Conservation (phyloP, 2,113 vertebrate genomes). For the Charina bottae region DNA sequence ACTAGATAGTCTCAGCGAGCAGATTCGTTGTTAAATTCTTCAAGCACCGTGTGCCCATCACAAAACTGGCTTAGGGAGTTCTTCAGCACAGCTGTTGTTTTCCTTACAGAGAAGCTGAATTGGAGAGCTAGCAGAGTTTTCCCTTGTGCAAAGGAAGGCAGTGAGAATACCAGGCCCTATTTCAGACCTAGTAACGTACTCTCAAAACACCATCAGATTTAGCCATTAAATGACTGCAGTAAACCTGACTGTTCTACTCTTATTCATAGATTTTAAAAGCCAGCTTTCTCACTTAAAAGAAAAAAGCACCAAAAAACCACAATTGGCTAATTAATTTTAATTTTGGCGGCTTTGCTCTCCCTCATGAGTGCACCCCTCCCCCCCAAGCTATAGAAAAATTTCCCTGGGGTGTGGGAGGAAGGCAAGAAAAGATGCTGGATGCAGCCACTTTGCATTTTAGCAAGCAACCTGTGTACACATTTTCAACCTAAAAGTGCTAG, state of each 20-base stretch:
- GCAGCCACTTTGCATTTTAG: not conserved
- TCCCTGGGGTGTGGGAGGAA: not conserved
- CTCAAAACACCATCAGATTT: not conserved
- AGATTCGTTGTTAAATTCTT: not conserved
- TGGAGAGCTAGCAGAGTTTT: slow-evolving; percentile 40
- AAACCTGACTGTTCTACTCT: too few relatives aligned
- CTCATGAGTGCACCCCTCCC: not conserved
- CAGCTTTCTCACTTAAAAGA: not conserved
- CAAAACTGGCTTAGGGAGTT: not conserved
- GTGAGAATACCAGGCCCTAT: slow-evolving; percentile 3
- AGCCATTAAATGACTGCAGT: slow-evolving; percentile 5
- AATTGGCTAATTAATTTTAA: not conserved
- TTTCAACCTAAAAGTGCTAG: not conserved
- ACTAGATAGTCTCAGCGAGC: not conserved
- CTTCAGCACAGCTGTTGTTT: slow-evolving; percentile 25
- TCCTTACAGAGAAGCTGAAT: slow-evolving; percentile 57
- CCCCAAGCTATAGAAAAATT: not conserved
- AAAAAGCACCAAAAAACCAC: not conserved
- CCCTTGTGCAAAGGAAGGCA: slow-evolving; percentile 48
- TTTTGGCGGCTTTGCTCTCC: not conserved
- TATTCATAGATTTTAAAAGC: not conserved
- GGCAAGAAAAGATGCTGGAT: not conserved
- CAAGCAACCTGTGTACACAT: not conserved
- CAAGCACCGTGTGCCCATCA: not conserved
- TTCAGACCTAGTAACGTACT: not conserved